Evolutionary conservation across 2,888 invertebrate species (phyloP).

Genomic region (Heliconius charithonia): DNA sequence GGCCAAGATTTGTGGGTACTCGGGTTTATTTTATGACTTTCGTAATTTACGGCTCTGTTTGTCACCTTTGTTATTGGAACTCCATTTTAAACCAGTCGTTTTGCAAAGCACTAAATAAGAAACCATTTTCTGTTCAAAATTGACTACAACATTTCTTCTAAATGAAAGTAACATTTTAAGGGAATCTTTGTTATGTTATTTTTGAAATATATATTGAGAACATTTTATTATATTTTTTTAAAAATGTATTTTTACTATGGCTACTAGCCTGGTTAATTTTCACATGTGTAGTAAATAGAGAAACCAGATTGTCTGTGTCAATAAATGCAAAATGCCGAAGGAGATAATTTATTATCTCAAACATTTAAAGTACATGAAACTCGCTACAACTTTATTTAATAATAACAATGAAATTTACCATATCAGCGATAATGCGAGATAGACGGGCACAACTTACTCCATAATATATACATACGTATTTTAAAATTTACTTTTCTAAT

Average conservation of each 20-base stretch:
- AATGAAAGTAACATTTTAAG: slow-evolving; percentile 5
- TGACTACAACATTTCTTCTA: neutral
- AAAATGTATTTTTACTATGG: neutral
- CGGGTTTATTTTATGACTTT: slow-evolving; percentile 30
- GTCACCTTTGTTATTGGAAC: slow-evolving; percentile 24
- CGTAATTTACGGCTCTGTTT: slow-evolving; percentile 32
- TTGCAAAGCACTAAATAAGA: slow-evolving; percentile 8
- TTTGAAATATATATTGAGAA: neutral
- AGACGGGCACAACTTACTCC: neutral
- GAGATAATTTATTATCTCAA: too few relatives aligned
- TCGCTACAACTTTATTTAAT: too few relatives aligned
- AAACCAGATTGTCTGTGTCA: too few relatives aligned
- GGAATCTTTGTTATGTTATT: neutral
- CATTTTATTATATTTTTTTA: too few relatives aligned
- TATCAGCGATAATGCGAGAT: neutral
- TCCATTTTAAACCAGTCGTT: slow-evolving; percentile 22
- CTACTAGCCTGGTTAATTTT: too few relatives aligned
- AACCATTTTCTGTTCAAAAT: slow-evolving; percentile 16
- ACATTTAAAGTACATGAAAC: too few relatives aligned
- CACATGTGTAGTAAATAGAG: too few relatives aligned
- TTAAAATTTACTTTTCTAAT: too few relatives aligned
- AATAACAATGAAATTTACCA: too few relatives aligned
- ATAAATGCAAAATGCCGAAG: too few relatives aligned
- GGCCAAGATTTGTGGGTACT: slow-evolving; percentile 1
- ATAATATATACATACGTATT: neutral